A percentile compares a stretch with the other conserved stretches of the same genome.
phyloP scores from a whole-genome alignment of 2,888 invertebrate genomes.

The Saturnia pavonia region DNA sequence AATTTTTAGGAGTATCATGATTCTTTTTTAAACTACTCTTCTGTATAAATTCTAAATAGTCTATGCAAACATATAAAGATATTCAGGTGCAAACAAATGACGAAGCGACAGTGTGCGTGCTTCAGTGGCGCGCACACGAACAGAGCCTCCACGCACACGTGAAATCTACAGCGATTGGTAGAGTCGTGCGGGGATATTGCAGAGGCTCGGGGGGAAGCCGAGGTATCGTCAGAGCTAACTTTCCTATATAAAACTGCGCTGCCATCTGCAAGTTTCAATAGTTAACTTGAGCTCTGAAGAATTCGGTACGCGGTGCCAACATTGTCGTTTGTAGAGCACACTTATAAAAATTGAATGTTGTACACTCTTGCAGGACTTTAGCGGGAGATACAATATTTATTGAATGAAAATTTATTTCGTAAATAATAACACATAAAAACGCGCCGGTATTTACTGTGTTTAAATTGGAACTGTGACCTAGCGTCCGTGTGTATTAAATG shows the following conservation, averaged over 20 bases:
- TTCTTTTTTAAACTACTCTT: background rate
- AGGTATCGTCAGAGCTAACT: slow-evolving; percentile 56
- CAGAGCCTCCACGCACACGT: slow-evolving; percentile 34
- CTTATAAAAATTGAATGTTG: slow-evolving; percentile 63
- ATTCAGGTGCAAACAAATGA: slow-evolving; percentile 49
- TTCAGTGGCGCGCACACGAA: slow-evolving; percentile 45
- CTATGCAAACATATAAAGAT: slow-evolving; percentile 48
- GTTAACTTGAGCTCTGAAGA: slow-evolving; percentile 76
- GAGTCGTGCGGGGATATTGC: slow-evolving; percentile 35
- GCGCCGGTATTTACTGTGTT: slow-evolving; percentile 53
- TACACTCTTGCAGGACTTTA: slow-evolving; percentile 56
- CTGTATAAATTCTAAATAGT: slow-evolving; percentile 33
- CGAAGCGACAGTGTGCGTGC: slow-evolving; percentile 42
- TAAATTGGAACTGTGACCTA: slow-evolving; percentile 49
- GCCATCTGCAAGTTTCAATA: slow-evolving; percentile 81
- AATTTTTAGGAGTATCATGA: background rate
- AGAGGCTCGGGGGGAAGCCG: slow-evolving; percentile 41
- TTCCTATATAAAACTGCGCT: slow-evolving; percentile 77
- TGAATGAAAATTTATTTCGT: slow-evolving; percentile 49
- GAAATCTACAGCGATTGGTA: slow-evolving; percentile 30
- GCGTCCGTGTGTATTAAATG: slow-evolving; percentile 37
- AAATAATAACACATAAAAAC: slow-evolving; percentile 38
- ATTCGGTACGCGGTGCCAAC: slow-evolving; percentile 73
- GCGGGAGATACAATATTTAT: slow-evolving; percentile 60
- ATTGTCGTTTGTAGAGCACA: slow-evolving; percentile 55